phyloP scores from a whole-genome alignment of 1,140 invertebrate genomes.

The Cryptotermes secundus region DNA sequence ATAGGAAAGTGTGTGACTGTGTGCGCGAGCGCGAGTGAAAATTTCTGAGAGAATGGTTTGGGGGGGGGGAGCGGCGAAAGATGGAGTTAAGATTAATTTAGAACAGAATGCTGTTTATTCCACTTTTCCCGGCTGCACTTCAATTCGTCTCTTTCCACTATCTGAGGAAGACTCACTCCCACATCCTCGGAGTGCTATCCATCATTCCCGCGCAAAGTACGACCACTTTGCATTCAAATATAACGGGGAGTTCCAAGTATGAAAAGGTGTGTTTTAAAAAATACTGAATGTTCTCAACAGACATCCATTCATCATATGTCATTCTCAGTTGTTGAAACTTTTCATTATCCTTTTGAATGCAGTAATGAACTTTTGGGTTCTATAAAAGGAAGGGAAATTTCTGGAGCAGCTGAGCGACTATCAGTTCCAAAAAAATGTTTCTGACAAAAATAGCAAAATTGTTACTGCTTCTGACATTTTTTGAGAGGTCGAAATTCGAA shows the following conservation, averaged over 20 bases:
- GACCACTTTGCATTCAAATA: constrained; percentile 14
- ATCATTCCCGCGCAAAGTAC: constrained; percentile 8
- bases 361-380: too few species aligned
- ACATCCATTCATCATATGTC: neutral
- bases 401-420: too few species aligned
- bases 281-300: neutral
- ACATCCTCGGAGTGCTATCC: neutral
- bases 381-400: too few species aligned
- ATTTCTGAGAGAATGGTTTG: neutral
- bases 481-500: too few species aligned
- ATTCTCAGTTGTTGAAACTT: neutral
- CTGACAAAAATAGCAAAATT: too few species aligned
- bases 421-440: too few species aligned
- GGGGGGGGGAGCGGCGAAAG: neutral
- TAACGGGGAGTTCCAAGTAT: neutral
- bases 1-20: neutral
- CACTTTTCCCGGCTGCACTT: neutral
- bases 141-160: too few species aligned
- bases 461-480: too few species aligned
- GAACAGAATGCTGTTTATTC: neutral
- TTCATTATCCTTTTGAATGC: neutral
- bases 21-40: neutral
- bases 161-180: neutral
- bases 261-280: constrained; percentile 7
- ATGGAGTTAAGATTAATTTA: neutral